Evolutionary conservation across 2,797 vertebrate genomes (phyloP).

Genomic region (Alauda arvensis): DNA sequence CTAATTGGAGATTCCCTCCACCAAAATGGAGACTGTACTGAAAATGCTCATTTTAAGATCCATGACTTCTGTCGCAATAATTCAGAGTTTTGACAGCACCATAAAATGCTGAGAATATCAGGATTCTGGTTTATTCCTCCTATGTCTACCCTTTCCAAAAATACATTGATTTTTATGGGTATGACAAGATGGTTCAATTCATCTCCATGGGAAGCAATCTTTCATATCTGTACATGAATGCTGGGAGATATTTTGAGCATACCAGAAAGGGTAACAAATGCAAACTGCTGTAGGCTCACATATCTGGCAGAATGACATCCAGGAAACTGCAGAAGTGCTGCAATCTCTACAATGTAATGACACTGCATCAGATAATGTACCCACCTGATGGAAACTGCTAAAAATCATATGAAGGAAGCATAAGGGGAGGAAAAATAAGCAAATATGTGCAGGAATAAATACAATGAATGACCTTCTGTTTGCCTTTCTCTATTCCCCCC

Average conservation of each 20-base stretch:
- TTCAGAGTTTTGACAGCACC: slow-evolving; percentile 18
- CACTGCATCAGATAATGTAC: slow-evolving; percentile 22
- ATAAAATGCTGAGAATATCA: slow-evolving; percentile 6
- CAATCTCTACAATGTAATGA: slow-evolving; percentile 27
- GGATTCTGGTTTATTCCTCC: slow-evolving; percentile 26
- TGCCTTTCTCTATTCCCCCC: not conserved
- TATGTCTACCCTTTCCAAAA: slow-evolving; percentile 24
- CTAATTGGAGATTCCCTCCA: slow-evolving; percentile 4
- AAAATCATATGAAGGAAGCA: not conserved
- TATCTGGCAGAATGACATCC: slow-evolving; percentile 36
- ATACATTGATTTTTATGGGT: slow-evolving; percentile 47
- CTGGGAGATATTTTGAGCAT: slow-evolving; percentile 51
- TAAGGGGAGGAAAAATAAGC: not conserved
- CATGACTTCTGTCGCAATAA: not conserved
- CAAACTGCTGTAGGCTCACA: slow-evolving; percentile 51
- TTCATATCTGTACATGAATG: slow-evolving; percentile 30
- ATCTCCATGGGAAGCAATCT: slow-evolving; percentile 35
- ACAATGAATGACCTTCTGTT: not conserved
- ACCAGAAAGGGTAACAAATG: slow-evolving; percentile 58
- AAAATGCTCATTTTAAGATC: not conserved
- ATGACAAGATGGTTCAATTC: slow-evolving; percentile 47
- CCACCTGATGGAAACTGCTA: slow-evolving; percentile 12
- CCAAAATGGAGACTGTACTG: not conserved
- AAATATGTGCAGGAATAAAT: not conserved
- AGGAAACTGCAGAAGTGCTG: slow-evolving; percentile 36